A percentile compares a stretch with the other conserved stretches of the same genome.
phyloP scores from a whole-genome alignment of 2,888 invertebrate genomes.

The Drosophila cracens region DNA sequence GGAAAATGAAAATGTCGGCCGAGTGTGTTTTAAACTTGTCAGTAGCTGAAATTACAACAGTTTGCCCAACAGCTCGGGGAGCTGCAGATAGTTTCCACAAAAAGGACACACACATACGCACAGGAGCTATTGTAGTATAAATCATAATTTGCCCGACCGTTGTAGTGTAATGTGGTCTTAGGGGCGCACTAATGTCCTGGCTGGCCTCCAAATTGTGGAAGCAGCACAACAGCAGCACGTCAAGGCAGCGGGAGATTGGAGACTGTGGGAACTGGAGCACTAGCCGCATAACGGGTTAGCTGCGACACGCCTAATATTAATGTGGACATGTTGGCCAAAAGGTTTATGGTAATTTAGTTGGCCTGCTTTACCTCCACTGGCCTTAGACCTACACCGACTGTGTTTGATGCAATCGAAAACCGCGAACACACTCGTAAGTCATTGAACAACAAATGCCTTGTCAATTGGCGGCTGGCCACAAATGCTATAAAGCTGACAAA shows the following conservation, averaged over 20 bases:
- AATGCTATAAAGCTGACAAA: constrained; percentile 78
- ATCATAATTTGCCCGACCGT: constrained; percentile 72
- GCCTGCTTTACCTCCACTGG: constrained; percentile 4
- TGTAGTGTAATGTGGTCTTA: constrained; percentile 46
- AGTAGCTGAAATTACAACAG: constrained; percentile 9
- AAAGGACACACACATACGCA: background rate
- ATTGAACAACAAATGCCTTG: constrained; percentile 62
- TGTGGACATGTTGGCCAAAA: constrained; percentile 26
- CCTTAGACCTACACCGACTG: background rate
- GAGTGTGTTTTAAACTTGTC: constrained; percentile 30
- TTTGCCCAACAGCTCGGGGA: constrained; percentile 16
- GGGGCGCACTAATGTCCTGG: constrained; percentile 50
- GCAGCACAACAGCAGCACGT: background rate
- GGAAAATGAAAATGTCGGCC: constrained; percentile 25
- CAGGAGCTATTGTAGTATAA: constrained; percentile 54
- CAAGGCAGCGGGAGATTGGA: background rate
- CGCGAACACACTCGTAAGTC: constrained; percentile 51
- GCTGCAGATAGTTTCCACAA: background rate
- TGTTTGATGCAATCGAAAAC: background rate
- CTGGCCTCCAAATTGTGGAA: constrained; percentile 18
- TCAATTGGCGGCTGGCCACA: constrained; percentile 75
- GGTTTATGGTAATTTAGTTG: constrained; percentile 38
- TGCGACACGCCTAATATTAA: constrained; percentile 26
- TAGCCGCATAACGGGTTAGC: background rate
- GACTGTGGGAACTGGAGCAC: constrained; percentile 20